These are phyloP conservation scores for Perca flavescens DNA, from an alignment of 2,113 vertebrate species.

Conservation along the genomic window DNA sequence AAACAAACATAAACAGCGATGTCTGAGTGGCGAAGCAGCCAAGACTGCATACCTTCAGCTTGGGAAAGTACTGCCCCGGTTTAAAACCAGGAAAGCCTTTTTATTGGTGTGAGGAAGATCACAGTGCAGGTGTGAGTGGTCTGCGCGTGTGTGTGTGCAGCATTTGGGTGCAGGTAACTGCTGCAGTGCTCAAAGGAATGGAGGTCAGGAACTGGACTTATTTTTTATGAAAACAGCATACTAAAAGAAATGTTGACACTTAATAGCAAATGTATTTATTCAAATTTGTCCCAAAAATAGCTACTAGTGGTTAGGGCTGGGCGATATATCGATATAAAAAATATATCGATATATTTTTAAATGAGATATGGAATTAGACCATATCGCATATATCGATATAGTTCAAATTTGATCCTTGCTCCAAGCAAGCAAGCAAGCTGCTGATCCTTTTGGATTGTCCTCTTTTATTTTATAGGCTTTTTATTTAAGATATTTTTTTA, in stretches of 20 bases:
- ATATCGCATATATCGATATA: too few species aligned
- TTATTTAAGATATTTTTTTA: too few species aligned
- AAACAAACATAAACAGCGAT: slow-evolving; percentile 51
- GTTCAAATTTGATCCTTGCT: too few species aligned
- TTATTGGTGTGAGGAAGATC: slow-evolving; percentile 62
- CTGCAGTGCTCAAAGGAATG: slow-evolving; percentile 35
- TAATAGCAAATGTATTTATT: too few species aligned
- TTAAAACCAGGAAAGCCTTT: slow-evolving; percentile 47
- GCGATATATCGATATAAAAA: too few species aligned
- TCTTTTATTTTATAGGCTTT: too few species aligned
- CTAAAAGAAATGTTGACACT: too few species aligned
- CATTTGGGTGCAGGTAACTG: slow-evolving; percentile 31
- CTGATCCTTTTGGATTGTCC: too few species aligned
- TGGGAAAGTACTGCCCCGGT: slow-evolving; percentile 18
- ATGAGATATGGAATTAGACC: too few species aligned
- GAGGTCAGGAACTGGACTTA: neutral
- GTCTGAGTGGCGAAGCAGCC: slow-evolving; percentile 3
- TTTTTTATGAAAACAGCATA: neutral
- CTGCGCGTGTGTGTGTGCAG: slow-evolving; percentile 17
- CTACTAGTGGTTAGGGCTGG: neutral
- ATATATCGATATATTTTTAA: too few species aligned
- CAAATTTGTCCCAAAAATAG: neutral
- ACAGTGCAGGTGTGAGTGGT: slow-evolving; percentile 59
- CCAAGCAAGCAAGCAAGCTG: too few species aligned
- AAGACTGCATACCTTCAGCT: slow-evolving; percentile 38